Conservation (phyloP, 2,797 vertebrate genomes). For the Hemibagrus guttatus region DNA sequence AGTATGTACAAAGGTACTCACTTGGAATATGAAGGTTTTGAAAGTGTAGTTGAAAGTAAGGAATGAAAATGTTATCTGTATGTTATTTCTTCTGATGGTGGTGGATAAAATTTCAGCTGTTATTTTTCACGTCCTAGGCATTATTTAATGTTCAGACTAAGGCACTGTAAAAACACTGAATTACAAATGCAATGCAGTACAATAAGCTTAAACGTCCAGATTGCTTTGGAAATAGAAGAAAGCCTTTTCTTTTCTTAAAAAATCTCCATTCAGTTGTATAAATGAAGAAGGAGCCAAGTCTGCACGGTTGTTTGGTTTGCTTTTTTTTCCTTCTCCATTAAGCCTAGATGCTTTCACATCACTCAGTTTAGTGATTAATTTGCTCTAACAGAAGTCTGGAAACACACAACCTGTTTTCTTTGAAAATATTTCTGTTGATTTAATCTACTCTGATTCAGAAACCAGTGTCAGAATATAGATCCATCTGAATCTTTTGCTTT, state of each 20-base stretch:
- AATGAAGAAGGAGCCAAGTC: not conserved
- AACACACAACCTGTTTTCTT: constrained; percentile 33
- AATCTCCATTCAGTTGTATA: not conserved
- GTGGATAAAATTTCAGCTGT: not conserved
- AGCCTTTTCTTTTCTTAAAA: not conserved
- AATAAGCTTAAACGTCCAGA: not conserved
- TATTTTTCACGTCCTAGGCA: not conserved
- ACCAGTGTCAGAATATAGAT: not conserved
- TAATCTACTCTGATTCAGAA: constrained; percentile 21
- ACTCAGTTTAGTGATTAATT: constrained; percentile 43
- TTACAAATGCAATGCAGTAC: not conserved
- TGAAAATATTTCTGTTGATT: constrained; percentile 39
- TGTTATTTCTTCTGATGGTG: not conserved
- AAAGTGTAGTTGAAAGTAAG: not conserved
- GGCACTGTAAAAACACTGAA: not conserved
- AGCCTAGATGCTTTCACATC: constrained; percentile 17
- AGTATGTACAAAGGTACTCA: not conserved
- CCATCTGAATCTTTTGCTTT: not conserved
- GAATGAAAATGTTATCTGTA: not conserved
- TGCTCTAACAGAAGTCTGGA: constrained; percentile 39
- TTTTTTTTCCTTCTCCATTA: not conserved
- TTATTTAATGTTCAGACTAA: not conserved
- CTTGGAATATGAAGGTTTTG: not conserved
- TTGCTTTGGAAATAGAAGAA: not conserved
- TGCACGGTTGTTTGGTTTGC: constrained; percentile 15